Conservation (phyloP, 37 sponge, comb jelly and placozoan genomes). For the Halisarca cf. caerulea region DNA sequence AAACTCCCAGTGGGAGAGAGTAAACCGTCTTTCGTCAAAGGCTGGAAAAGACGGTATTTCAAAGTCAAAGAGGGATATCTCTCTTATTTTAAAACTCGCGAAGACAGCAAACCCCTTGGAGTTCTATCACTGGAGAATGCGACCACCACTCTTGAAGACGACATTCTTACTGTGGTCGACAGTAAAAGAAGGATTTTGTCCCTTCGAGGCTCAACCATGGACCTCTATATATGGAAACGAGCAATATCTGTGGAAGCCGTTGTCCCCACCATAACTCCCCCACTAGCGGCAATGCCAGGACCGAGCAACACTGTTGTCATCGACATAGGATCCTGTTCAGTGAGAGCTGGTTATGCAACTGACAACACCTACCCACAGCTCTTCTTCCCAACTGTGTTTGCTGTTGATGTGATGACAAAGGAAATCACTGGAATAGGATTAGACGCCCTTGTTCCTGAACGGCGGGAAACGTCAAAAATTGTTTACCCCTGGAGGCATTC, state of each 20-base stretch:
- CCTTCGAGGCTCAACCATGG: conserved; percentile 48
- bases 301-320: conserved; percentile 45
- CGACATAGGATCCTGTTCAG: conserved; percentile 78
- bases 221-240: conserved; percentile 45
- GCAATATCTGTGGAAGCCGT: conserved; percentile 59
- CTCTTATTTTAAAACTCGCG: conserved; percentile 72
- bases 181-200: conserved; percentile 30
- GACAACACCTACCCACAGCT: conserved; percentile 71
- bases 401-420: conserved; percentile 28
- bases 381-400: conserved; percentile 79
- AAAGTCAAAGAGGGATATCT: conserved; percentile 58
- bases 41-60: conserved; percentile 78
- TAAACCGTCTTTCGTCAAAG: conserved; percentile 61
- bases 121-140: conserved; percentile 35
- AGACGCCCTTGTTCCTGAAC: conserved; percentile 56
- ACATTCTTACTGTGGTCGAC: conserved; percentile 26
- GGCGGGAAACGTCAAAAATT: conserved; percentile 17
- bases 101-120: conserved; percentile 40
- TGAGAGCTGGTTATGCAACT: conserved; percentile 69
- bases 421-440: conserved; percentile 45
- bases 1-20: conserved; percentile 72
- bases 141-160: conserved; percentile 29
- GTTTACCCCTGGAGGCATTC: conserved; percentile 53
- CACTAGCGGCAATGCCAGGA: not conserved
- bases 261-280: conserved; percentile 53